These are phyloP conservation scores for Drosophila meridionalis DNA, from an alignment of 2,888 invertebrate species.

Conservation along the genomic window DNA sequence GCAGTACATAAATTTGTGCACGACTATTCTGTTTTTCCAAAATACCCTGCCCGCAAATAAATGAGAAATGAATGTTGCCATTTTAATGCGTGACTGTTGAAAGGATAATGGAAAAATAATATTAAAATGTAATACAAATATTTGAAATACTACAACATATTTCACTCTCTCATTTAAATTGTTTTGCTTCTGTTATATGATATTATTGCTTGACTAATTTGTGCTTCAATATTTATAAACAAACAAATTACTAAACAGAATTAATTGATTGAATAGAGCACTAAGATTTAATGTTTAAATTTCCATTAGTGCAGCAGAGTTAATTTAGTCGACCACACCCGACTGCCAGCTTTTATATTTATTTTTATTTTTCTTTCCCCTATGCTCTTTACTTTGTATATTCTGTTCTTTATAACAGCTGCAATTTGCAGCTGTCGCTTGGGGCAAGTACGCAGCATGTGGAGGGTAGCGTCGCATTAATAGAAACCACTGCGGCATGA, in stretches of 20 bases:
- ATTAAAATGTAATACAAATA: neutral
- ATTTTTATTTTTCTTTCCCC: slow-evolving; percentile 40
- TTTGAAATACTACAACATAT: neutral
- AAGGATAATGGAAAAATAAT: neutral
- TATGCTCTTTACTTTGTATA: slow-evolving; percentile 39
- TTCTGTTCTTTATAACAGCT: slow-evolving; percentile 60
- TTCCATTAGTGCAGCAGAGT: neutral
- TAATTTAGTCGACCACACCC: neutral
- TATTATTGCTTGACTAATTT: neutral
- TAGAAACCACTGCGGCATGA: slow-evolving; percentile 77
- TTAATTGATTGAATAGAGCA: neutral
- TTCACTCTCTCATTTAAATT: neutral
- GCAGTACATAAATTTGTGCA: slow-evolving; percentile 68
- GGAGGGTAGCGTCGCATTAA: slow-evolving; percentile 63
- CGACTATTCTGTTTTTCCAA: slow-evolving; percentile 2
- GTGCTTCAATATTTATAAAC: neutral
- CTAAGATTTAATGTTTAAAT: neutral
- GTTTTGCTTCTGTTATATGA: neutral
- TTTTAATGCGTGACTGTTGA: neutral
- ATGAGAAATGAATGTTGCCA: neutral
- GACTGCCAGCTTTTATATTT: neutral
- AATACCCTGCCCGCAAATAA: slow-evolving; percentile 26
- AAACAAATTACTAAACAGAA: too few species aligned
- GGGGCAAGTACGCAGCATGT: slow-evolving; percentile 59
- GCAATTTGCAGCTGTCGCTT: slow-evolving; percentile 74